Conservation (phyloP, 2,797 vertebrate species). For the Halcyon leucocephala region DNA sequence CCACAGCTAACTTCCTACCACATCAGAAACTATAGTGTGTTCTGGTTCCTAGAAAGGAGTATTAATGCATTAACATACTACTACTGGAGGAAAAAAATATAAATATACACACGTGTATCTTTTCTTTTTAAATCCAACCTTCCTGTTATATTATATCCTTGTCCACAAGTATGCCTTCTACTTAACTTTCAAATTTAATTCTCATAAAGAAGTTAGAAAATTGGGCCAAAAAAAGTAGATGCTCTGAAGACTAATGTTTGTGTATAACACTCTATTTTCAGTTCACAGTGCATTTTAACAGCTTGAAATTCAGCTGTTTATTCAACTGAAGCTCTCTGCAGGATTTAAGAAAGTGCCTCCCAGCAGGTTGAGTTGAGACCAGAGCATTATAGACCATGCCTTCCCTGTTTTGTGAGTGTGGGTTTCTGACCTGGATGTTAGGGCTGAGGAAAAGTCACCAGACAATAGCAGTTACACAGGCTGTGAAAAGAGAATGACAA, state of each 20-base stretch:
- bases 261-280: neutral
- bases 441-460: conserved; percentile 15
- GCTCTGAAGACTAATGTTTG: neutral
- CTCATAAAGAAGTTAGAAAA: neutral
- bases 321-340: neutral
- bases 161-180: neutral
- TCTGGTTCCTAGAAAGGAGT: neutral
- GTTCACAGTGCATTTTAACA: neutral
- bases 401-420: conserved; percentile 17
- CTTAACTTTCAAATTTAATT: neutral
- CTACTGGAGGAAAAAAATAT: neutral
- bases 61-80: neutral
- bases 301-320: conserved; percentile 2
- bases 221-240: neutral
- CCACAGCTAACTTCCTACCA: neutral
- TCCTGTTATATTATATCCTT: neutral
- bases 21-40: neutral
- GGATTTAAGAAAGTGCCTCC: neutral
- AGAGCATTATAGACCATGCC: conserved; percentile 19
- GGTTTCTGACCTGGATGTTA: neutral
- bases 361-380: conserved; percentile 63
- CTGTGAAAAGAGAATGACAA: conserved; percentile 39
- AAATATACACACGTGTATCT: fast-evolving
- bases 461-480: conserved; percentile 4
- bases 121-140: neutral